Evolutionary conservation across 1,140 invertebrate species (phyloP).

Genomic region (Alviniconcha marisindica): DNA sequence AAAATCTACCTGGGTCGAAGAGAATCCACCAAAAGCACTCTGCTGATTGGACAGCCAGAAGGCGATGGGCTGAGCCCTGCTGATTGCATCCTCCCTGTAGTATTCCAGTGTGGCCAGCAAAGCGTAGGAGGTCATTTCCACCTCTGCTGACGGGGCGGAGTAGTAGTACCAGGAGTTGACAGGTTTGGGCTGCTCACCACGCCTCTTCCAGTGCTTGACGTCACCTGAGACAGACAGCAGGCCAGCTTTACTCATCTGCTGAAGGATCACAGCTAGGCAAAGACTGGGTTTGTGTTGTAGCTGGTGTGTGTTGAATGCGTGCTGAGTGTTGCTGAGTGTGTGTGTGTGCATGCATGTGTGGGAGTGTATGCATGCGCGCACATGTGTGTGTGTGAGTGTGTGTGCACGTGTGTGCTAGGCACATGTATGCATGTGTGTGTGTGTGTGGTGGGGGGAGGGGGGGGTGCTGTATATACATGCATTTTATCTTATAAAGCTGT

Average conservation of each 20-base stretch:
- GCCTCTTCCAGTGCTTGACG: slow-evolving; percentile 58
- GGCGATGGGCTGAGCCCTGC: slow-evolving; percentile 84
- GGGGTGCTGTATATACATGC: too few relatives aligned
- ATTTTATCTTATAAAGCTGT: too few relatives aligned
- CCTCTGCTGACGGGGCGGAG: slow-evolving; percentile 82
- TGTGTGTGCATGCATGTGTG: too few relatives aligned
- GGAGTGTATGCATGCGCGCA: too few relatives aligned
- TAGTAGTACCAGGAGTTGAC: slow-evolving; percentile 51
- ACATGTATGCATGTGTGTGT: too few relatives aligned
- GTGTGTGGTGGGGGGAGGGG: too few relatives aligned
- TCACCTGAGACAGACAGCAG: slow-evolving; percentile 73
- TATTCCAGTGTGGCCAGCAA: slow-evolving; percentile 78
- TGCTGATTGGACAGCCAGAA: slow-evolving; percentile 88
- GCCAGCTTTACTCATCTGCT: too few relatives aligned
- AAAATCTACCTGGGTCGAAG: slow-evolving; percentile 80
- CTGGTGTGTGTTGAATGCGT: too few relatives aligned
- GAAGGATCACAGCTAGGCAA: too few relatives aligned
- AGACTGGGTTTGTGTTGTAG: too few relatives aligned
- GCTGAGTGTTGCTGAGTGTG: too few relatives aligned
- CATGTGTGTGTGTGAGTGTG: slow-evolving; percentile 1
- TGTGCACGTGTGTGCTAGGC: neutral
- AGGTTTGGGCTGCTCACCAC: slow-evolving; percentile 43
- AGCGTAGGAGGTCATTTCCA: slow-evolving; percentile 93
- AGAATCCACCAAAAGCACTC: slow-evolving; percentile 89
- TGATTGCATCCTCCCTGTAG: slow-evolving; percentile 54